These are phyloP conservation scores for Ptychodera flava DNA, from an alignment of 35 echinoderm and acorn worm genomes.

Conservation along the genomic window DNA sequence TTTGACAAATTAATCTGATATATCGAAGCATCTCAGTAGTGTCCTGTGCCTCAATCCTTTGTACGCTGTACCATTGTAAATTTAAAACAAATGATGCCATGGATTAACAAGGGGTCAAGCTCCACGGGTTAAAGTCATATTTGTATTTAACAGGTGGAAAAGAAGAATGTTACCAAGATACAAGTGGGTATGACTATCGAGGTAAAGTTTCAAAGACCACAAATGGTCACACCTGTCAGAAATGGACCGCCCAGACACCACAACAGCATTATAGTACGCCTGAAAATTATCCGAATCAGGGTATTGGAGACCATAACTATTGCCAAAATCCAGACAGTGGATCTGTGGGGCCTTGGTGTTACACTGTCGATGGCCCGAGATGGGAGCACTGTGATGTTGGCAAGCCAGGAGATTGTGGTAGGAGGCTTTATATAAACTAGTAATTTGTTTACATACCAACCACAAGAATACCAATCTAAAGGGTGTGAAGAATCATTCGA, in stretches of 20 bases:
- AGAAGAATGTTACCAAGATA: background rate
- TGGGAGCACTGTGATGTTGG: background rate
- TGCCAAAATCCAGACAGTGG: background rate
- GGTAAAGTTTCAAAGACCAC: background rate
- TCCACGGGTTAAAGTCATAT: too few species aligned
- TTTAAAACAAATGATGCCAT: too few species aligned
- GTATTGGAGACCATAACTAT: background rate
- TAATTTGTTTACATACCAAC: background rate
- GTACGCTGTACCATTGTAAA: too few species aligned
- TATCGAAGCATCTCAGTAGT: too few species aligned
- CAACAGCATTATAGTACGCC: background rate
- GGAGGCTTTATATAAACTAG: too few species aligned
- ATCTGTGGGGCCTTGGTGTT: background rate
- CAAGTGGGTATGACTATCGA: background rate
- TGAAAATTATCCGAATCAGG: background rate
- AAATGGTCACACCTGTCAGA: background rate
- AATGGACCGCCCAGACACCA: background rate
- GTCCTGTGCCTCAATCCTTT: too few species aligned
- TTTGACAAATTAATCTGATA: too few species aligned
- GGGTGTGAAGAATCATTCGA: too few species aligned
- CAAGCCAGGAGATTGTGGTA: background rate
- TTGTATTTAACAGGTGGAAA: background rate
- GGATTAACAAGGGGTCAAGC: too few species aligned
- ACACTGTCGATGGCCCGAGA: background rate
- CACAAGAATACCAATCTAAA: background rate